Evolutionary conservation across 2,113 vertebrate genomes (phyloP).

Genomic region (Cottus gobio): DNA sequence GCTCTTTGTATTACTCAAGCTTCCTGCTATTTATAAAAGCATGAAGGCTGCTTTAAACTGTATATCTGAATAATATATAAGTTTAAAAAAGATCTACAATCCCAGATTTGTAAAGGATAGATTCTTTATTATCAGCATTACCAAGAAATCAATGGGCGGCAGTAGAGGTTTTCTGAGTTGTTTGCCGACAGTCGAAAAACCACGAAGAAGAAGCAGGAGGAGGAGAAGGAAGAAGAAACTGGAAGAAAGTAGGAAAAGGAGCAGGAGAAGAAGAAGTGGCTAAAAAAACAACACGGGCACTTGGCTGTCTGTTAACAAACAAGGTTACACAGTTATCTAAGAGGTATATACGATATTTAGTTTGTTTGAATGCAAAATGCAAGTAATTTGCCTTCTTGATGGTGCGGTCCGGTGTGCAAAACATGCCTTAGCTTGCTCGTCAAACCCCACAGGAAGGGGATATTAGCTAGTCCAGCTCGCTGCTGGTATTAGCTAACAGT

Average conservation of each 20-base stretch:
- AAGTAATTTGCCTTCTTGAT: background rate
- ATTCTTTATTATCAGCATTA: background rate
- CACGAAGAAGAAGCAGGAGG: constrained; percentile 37
- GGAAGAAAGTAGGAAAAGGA: constrained; percentile 35
- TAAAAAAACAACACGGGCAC: constrained; percentile 66
- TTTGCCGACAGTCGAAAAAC: background rate
- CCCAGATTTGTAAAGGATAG: background rate
- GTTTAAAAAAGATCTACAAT: background rate
- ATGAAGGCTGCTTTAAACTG: background rate
- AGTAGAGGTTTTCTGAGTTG: background rate
- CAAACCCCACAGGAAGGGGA: constrained; percentile 48
- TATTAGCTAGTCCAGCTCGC: constrained; percentile 47
- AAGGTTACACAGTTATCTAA: constrained; percentile 62
- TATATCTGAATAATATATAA: too few relatives aligned
- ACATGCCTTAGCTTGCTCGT: constrained; percentile 14
- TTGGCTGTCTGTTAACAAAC: constrained; percentile 70
- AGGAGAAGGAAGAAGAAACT: constrained; percentile 38
- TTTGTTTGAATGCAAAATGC: constrained; percentile 38
- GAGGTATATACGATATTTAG: constrained; percentile 55
- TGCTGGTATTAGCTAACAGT: constrained; percentile 50
- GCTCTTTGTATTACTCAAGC: background rate
- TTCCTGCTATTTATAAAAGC: background rate
- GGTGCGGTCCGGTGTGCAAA: constrained; percentile 8
- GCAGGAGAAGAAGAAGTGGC: constrained; percentile 64
- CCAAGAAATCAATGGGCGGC: constrained; percentile 44